Conservation (phyloP, 1,140 invertebrate genomes). For the Diplogasteroides magnus region DNA sequence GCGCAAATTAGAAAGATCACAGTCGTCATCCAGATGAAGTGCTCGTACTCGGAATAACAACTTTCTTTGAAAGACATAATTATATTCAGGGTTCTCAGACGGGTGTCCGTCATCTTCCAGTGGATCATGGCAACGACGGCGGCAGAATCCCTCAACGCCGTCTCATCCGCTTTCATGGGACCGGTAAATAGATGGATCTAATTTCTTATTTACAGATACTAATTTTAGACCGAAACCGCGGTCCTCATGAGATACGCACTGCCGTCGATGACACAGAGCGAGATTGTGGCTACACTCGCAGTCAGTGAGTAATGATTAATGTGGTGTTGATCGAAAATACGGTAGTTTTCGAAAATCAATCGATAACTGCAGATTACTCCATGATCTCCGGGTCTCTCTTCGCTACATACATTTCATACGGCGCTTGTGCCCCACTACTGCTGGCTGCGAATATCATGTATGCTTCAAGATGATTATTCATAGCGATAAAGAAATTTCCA, state of each 20-base stretch:
- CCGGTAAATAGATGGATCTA: slow-evolving; percentile 64
- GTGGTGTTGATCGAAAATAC: too few relatives aligned
- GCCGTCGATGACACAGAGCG: slow-evolving; percentile 22
- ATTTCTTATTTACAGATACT: slow-evolving; percentile 4
- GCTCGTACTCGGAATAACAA: too few relatives aligned
- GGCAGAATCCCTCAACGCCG: slow-evolving; percentile 80
- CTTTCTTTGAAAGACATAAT: too few relatives aligned
- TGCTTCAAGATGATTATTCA: too few relatives aligned
- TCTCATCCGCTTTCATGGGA: slow-evolving; percentile 80
- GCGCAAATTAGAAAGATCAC: too few relatives aligned
- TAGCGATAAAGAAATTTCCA: too few relatives aligned
- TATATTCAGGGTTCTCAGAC: slow-evolving; percentile 60
- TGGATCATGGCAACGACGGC: slow-evolving; percentile 73
- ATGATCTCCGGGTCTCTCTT: slow-evolving; percentile 86
- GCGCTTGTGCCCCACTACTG: slow-evolving; percentile 54
- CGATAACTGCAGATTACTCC: slow-evolving; percentile 80
- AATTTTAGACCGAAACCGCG: slow-evolving; percentile 76
- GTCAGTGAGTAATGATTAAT: not conserved
- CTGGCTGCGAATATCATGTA: slow-evolving; percentile 81
- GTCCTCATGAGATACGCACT: slow-evolving; percentile 80
- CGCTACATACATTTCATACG: slow-evolving; percentile 63
- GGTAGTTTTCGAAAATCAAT: not conserved
- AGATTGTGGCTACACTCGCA: not conserved
- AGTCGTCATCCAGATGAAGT: too few relatives aligned
- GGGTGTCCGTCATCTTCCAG: slow-evolving; percentile 70